Conservation (phyloP, 1,140 invertebrate species). For the Cydia strobilella region DNA sequence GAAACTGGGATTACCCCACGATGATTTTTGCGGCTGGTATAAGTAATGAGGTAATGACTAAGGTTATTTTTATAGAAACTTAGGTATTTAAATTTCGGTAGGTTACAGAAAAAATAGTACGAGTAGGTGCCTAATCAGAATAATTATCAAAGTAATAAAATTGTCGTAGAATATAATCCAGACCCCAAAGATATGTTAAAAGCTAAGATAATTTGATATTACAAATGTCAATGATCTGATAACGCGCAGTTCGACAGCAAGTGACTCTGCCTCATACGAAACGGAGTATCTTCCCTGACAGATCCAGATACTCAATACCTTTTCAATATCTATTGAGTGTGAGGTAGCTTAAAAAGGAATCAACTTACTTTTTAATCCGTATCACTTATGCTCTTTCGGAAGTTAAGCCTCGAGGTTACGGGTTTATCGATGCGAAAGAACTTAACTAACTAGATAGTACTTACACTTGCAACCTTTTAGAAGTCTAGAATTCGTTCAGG, state of each 20-base stretch:
- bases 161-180: too few relatives aligned
- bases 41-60: too few relatives aligned
- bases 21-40: too few relatives aligned
- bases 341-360: not conserved
- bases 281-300: not conserved
- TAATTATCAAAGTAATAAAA: too few relatives aligned
- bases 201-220: not conserved
- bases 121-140: too few relatives aligned
- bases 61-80: too few relatives aligned
- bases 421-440: not conserved
- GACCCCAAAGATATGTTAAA: not conserved
- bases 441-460: not conserved
- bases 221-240: not conserved
- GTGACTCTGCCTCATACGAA: not conserved
- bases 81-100: too few relatives aligned
- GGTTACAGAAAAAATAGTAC: too few relatives aligned
- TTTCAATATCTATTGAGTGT: not conserved
- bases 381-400: not conserved
- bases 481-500: not conserved
- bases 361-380: not conserved
- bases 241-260: not conserved
- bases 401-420: not conserved
- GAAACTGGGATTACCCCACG: too few relatives aligned
- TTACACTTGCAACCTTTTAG: not conserved
- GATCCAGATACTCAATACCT: not conserved